Base-by-base conservation (phyloP, 2,113 vertebrate genomes). In the Coracopsis vasa region DNA sequence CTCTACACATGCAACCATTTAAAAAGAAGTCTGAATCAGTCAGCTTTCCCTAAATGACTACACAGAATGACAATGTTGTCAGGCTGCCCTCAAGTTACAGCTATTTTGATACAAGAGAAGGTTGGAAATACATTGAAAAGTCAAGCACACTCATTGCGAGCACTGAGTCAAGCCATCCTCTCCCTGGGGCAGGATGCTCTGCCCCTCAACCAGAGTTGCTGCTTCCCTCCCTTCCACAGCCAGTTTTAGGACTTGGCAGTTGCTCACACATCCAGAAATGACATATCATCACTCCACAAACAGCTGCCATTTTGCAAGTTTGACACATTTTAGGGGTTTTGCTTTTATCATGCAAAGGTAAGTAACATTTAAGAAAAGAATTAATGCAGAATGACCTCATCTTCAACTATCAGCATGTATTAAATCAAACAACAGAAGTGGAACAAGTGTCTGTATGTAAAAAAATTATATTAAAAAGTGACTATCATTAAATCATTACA, bases 21-120 rank as follows among this genome's bases (percentile, higher is more conserved):
- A 77, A 61, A 80, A 94, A 88, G 35, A 62, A 77, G 60, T n/a
- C 65, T 95, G 94, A 94, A 86, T 92, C 88, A 91, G 27, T 64
- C 51, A 18, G 84, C 44, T 3, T 73, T 85, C 84, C 84, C 70
- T 75, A n/a, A 44, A 21, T 29, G 66, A 93, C 66, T 80, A 75
- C 35, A 35, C 29, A 77, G 66, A 87, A 87, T 12, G n/a, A 31
- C 45, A 61, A 31, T 4, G 10, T 21, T 56, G 65, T 56, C 56
- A 94, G 29, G 11, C 65, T 91, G 72, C n/a, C 47, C 48, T 56
- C 13, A 91, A 75, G 65, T 79, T 75, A 78, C 44, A 86, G 54
- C 27, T 82, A 83, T 86, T 95, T 92, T 81, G 51, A 86, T 35
- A 77, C 13, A 84, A 54, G 24, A 86, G 86, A 89, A 85, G 35